Base-by-base conservation (phyloP, 2,797 vertebrate species). In the Molossus alvarezi region DNA sequence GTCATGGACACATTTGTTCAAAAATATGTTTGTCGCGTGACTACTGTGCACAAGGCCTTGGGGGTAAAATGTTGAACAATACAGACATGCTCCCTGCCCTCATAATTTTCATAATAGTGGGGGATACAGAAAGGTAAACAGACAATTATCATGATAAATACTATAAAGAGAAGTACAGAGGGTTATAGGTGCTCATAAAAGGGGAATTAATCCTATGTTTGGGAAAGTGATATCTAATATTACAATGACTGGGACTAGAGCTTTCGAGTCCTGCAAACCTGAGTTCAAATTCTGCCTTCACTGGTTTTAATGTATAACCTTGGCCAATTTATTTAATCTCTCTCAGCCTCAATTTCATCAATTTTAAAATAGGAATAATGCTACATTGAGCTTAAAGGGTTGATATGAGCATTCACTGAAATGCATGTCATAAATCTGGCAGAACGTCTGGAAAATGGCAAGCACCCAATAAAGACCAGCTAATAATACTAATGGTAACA, bases 1-100 rank as follows among this genome's bases (percentile, higher is more conserved):
- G 73, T 91, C 65, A 72, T 21, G 11, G 45, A 57, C 53, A 87
- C 25, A 33, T 83, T n/a, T 81, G 18, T 73, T 60, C 57, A 93
- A 90, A 29, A 91, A 96, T 94, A 55, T 87, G 37, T 81, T 94
- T 96, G 76, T 64, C 71, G 65, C 51, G 27, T 60, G 6, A 51
- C 29, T 92, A 25, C 1, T 82, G 3, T 45, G 10, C 33, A 14
- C 53, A 89, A 75, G 72, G 12, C 18, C 60, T 57, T 81, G 13
- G 18, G 51, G 23, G 94, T 37, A 90, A 95, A 95, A 87, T 84
- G 33, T 67, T 90, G 73, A 97, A 83, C 75, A 94, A 55, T 51
- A 57, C 81, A 81, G 33, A 95, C 20, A 73, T 55, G 60, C 94
- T 86, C 9, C 25, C 41, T 58, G 33, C 27, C 33, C 45, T 80